Evolutionary conservation across 1,140 invertebrate genomes (phyloP), one percentile per base, ranked within the genome.

Genomic region (Hermatobates lingyangjiaoensis): DNA sequence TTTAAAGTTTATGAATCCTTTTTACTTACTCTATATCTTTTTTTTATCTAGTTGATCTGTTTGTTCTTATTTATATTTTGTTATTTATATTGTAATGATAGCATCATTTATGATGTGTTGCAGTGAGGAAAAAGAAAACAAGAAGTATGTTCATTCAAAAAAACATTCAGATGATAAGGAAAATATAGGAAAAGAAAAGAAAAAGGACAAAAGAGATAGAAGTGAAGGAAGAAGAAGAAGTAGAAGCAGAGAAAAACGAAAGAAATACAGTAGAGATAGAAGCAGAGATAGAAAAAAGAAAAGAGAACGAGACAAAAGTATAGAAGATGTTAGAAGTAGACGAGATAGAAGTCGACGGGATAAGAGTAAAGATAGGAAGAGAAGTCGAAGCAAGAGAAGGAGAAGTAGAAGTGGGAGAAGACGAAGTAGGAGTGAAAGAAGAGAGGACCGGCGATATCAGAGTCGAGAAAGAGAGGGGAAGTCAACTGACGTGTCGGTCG

Each of bases 201-300:
- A 61, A 56, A 60, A 62, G 48, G 7, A 56, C 5, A 42, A 18
- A 20, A 20, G 21, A 42, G 30, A 65, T 10, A 60, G 60, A 54
- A 60, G 64, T 57, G 57, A 60, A 57, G 64, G 60, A 34, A 53
- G 67, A 65, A 57, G 66, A 59, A 59, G 63, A 61, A 48, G 61
- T 57, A 45, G 52, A 59, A 48, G 66, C 53, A 58, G 61, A 58
- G 48, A 54, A 48, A 56, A 61, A 61, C 45, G 58, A 44, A 50
- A 45, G 23, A 55, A 59, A 54, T 60, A 60, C 25, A 56, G 53
- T 38, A 66, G 61, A 57, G 64, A 58, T 56, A 64, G 66, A 27
- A 59, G 51, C 47, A 40, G 64, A 54, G 54, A 61, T 58, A 49
- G 53, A 46, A 54, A 61, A 60, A 39, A 57, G 49, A 49, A 44